These are phyloP conservation scores for Rugalucina vietnamica DNA, from an alignment of 2,888 invertebrate genomes.

Conservation along the genomic window DNA sequence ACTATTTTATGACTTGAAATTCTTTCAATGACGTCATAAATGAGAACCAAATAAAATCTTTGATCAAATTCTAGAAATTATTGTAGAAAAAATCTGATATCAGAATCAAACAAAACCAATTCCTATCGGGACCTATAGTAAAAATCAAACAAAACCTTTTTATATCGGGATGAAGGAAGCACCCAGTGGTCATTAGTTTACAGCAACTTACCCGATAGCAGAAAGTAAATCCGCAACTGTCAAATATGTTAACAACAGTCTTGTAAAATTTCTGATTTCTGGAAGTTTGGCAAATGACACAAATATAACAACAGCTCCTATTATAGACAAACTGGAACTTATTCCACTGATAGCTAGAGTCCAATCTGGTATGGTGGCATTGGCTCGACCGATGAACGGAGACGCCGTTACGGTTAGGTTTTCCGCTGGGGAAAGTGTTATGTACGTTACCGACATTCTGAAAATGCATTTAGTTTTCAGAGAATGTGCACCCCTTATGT, in stretches of 20 bases:
- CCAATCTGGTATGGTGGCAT: not conserved
- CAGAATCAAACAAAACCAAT: too few relatives aligned
- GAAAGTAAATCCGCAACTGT: slow-evolving; percentile 33
- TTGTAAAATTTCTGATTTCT: slow-evolving; percentile 25
- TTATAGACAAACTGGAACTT: slow-evolving; percentile 24
- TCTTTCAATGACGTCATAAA: too few relatives aligned
- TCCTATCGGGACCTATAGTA: too few relatives aligned
- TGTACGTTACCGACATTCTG: not conserved
- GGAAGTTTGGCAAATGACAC: slow-evolving; percentile 17
- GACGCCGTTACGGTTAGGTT: not conserved
- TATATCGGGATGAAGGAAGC: too few relatives aligned
- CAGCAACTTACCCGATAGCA: slow-evolving; percentile 18
- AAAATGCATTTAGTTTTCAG: too few relatives aligned
- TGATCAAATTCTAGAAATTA: too few relatives aligned
- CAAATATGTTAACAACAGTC: slow-evolving; percentile 14
- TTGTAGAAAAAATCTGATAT: too few relatives aligned
- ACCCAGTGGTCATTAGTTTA: too few relatives aligned
- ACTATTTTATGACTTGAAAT: too few relatives aligned
- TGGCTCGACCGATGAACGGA: not conserved
- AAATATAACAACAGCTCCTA: slow-evolving; percentile 28
- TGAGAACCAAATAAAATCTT: too few relatives aligned
- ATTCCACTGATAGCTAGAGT: slow-evolving; percentile 1
- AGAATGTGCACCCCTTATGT: too few relatives aligned
- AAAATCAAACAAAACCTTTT: too few relatives aligned
- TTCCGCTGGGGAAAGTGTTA: not conserved